Base-by-base conservation (phyloP, 2,797 vertebrate genomes). In the Microctenopoma stevenorrisi region DNA sequence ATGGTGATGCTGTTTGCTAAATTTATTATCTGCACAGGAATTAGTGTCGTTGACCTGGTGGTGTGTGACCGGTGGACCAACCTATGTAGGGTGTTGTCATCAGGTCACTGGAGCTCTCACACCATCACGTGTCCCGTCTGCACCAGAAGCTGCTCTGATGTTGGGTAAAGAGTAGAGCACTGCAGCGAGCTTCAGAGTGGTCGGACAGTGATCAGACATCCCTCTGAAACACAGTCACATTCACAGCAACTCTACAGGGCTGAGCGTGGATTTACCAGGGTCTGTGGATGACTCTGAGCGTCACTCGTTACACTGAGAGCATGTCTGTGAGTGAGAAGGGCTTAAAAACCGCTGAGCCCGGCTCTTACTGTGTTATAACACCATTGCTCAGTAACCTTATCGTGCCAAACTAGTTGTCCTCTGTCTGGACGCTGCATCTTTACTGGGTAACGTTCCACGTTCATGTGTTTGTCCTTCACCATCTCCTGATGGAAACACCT, bases 111-210 rank as follows among this genome's bases (percentile, higher is more conserved):
- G 28, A 22, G 28, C 58, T 15, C 52, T 6, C 5, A 1, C 47
- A 0, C 30, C 56, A 43, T 33, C 42, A 18, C 59, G 35, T 28
- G 43, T 79, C 51, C 64, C 1, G 47, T 49, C 63, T 64, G 71
- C 33, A 26, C 44, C 56, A 10, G 11, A 44, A 38, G 58, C 59
- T 40, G 71, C 68, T 65, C 48, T 65, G 67, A 57, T 50, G 58
- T 84, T 73, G 6, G 71, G 68, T 44, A 70, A 54, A 67, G 65
- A 43, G 33, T 12, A 25, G 51, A 35, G 49, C 18, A n/a, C 53
- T 49, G 62, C 1, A 28, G 54, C 13, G 25, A 35, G 43, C 18
- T 30, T 44, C 25, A 16, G 68, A 12, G 49, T 12, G 46, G 43
- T 53, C 73, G 53, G 61, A 44, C 73, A 8, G 44, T 78, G 40